A percentile compares a stretch with the other conserved stretches of the same genome.
Evolutionary conservation across 1,140 invertebrate genomes (phyloP).

Genomic region (Drosophila ironensis): DNA sequence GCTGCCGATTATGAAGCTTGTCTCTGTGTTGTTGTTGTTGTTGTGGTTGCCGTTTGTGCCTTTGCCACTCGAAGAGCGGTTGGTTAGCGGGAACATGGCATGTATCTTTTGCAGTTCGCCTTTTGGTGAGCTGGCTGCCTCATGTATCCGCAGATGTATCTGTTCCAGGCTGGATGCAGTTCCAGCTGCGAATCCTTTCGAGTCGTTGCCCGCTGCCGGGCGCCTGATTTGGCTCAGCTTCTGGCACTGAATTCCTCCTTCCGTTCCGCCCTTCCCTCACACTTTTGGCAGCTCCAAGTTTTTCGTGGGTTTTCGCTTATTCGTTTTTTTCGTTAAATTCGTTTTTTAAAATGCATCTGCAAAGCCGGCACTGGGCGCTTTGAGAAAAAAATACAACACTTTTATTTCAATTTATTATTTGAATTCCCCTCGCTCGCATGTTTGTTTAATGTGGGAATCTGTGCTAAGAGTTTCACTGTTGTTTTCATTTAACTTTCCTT

Average conservation of each 20-base stretch:
- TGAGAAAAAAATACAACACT: slow-evolving; percentile 8
- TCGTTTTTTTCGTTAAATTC: slow-evolving; percentile 39
- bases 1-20: slow-evolving; percentile 38
- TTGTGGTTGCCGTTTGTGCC: slow-evolving; percentile 50
- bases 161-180: slow-evolving; percentile 34
- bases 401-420: slow-evolving; percentile 6
- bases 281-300: slow-evolving; percentile 36
- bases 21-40: slow-evolving; percentile 26
- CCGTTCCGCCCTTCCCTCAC: slow-evolving; percentile 29
- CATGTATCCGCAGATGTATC: slow-evolving; percentile 33
- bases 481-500: too few relatives aligned
- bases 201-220: slow-evolving; percentile 32
- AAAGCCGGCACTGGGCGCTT: slow-evolving; percentile 12
- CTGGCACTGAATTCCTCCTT: too few relatives aligned
- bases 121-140: slow-evolving; percentile 36
- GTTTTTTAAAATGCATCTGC: slow-evolving; percentile 36
- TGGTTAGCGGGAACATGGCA: slow-evolving; percentile 77
- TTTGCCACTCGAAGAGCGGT: slow-evolving; percentile 75
- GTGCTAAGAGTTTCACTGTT: background rate
- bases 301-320: slow-evolving; percentile 6
- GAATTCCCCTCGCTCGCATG: too few relatives aligned
- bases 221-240: slow-evolving; percentile 12
- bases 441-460: too few relatives aligned
- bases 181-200: slow-evolving; percentile 72
- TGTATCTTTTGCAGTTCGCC: slow-evolving; percentile 59